Percentiles rank a stretch among this genome's conserved stretches.
Evolutionary conservation across 2,888 invertebrate genomes (phyloP).

Genomic region (Tryphoninae sp.): DNA sequence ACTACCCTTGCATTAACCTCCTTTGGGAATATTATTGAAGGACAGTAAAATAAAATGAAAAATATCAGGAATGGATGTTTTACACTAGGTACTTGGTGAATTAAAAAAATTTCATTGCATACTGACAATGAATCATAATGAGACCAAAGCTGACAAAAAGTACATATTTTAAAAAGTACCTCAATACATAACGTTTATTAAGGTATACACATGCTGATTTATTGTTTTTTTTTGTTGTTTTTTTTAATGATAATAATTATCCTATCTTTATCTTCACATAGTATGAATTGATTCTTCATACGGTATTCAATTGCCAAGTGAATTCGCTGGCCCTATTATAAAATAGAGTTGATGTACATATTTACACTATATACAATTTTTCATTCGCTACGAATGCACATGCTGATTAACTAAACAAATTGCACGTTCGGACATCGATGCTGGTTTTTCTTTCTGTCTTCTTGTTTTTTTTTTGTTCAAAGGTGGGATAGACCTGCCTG

Average conservation of each 20-base stretch:
- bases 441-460: conserved; percentile 72
- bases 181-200: conserved; percentile 81
- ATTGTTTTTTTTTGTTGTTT: conserved; percentile 73
- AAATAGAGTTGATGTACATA: conserved; percentile 81
- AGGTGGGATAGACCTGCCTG: conserved; percentile 70
- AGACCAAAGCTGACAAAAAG: conserved; percentile 65
- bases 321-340: conserved; percentile 77
- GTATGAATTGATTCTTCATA: conserved; percentile 71
- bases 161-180: conserved; percentile 80
- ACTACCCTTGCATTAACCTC: background rate
- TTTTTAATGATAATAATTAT: conserved; percentile 76
- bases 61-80: background rate
- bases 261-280: conserved; percentile 77
- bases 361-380: conserved; percentile 80
- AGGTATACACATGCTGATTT: conserved; percentile 81
- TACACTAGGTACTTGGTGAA: background rate
- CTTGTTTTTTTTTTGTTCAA: conserved; percentile 37
- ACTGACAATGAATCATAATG: conserved; percentile 1
- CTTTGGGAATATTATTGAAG: background rate
- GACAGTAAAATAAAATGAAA: background rate
- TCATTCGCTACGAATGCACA: conserved; percentile 71
- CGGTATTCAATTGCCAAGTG: conserved; percentile 65
- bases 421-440: conserved; percentile 81
- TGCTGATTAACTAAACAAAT: conserved; percentile 78
- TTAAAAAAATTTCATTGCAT: background rate